Conservation (phyloP, 2,797 vertebrate genomes). For the Sebastes trivittatus region DNA sequence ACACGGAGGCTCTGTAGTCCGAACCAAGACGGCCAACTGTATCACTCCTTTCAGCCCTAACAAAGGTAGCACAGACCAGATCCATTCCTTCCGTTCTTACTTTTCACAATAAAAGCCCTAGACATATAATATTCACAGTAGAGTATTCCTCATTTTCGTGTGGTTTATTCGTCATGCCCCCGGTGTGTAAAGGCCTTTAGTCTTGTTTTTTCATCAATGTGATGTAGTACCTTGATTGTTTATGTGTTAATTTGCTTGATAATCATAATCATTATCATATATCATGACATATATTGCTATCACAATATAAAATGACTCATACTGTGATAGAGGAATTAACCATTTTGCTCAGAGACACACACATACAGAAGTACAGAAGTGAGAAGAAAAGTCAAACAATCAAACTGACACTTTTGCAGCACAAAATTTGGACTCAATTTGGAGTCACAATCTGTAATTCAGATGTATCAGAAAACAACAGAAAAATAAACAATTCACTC, state of each 20-base stretch:
- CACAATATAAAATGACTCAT: not conserved
- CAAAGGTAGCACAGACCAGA: too few species aligned
- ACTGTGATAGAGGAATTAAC: not conserved
- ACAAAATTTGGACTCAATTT: not conserved
- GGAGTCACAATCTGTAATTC: not conserved
- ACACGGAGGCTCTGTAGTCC: too few species aligned
- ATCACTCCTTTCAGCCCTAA: too few species aligned
- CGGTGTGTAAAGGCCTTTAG: too few species aligned
- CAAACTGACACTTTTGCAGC: not conserved
- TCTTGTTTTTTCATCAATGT: not conserved
- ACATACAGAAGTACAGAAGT: not conserved
- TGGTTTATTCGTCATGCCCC: too few species aligned
- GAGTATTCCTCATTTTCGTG: too few species aligned
- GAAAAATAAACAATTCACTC: not conserved
- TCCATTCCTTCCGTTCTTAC: too few species aligned
- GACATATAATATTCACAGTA: too few species aligned
- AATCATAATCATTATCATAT: not conserved
- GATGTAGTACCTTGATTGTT: not conserved
- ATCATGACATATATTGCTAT: not conserved
- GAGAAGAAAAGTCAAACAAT: not conserved
- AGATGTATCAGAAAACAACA: not conserved
- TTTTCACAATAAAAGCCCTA: too few species aligned
- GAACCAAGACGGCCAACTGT: too few species aligned
- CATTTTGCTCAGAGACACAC: not conserved
- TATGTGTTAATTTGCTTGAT: not conserved